Conservation (phyloP, 2,797 vertebrate genomes). For the Nyctalus aviator region DNA sequence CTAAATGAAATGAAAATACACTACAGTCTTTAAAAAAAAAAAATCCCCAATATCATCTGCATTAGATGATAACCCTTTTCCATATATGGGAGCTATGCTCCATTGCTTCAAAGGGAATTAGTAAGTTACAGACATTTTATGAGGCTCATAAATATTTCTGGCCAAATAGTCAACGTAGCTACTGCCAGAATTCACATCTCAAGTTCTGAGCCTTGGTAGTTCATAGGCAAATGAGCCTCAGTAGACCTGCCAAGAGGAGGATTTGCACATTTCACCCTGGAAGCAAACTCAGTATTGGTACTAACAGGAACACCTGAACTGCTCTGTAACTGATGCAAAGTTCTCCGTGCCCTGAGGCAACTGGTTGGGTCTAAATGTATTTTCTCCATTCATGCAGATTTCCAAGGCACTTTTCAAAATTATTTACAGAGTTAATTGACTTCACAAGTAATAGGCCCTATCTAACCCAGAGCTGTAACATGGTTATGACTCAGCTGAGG, state of each 20-base stretch:
- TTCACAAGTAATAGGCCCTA: background rate
- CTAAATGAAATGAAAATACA: background rate
- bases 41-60: background rate
- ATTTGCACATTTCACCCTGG: background rate
- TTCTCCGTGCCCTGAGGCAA: background rate
- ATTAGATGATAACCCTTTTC: background rate
- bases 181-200: background rate
- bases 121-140: background rate
- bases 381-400: background rate
- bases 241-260: background rate
- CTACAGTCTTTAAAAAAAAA: background rate
- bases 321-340: background rate
- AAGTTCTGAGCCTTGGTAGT: background rate
- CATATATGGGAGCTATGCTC: background rate
- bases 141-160: background rate
- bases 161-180: background rate
- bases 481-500: background rate
- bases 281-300: background rate
- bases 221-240: background rate
- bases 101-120: background rate
- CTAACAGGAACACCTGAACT: background rate
- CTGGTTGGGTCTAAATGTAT: background rate
- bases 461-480: background rate
- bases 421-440: background rate
- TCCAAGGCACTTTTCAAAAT: background rate